Evolutionary conservation across 2,797 vertebrate species (phyloP).

Genomic region (Trematocara caparti): DNA sequence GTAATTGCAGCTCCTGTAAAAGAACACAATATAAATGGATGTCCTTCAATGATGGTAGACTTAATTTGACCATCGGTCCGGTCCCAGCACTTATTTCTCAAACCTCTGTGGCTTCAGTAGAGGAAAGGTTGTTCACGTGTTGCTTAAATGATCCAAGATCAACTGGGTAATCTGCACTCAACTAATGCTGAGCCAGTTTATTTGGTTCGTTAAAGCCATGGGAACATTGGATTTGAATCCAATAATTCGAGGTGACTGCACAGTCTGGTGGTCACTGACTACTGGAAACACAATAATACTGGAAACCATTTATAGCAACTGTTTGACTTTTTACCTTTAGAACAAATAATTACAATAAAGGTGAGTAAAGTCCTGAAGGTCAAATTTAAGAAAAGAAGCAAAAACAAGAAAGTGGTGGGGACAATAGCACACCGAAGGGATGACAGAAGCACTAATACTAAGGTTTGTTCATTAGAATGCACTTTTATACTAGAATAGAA

Average conservation of each 20-base stretch:
- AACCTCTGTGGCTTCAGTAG: not conserved
- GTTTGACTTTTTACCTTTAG: not conserved
- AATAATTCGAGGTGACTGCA: not conserved
- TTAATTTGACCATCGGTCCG: not conserved
- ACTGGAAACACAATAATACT: not conserved
- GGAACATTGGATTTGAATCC: not conserved
- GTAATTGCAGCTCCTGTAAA: not conserved
- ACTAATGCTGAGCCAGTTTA: not conserved
- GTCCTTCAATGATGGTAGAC: not conserved
- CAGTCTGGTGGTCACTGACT: not conserved
- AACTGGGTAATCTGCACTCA: not conserved
- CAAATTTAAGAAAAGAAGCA: not conserved
- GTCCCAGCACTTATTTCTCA: not conserved
- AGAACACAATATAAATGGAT: not conserved
- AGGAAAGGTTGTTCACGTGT: accelerated
- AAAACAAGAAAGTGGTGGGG: not conserved
- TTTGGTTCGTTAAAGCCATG: not conserved
- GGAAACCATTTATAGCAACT: not conserved
- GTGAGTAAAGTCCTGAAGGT: not conserved
- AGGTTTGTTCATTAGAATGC: not conserved
- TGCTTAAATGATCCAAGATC: not conserved
- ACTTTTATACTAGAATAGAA: not conserved
- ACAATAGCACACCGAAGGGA: not conserved
- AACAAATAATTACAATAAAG: not conserved
- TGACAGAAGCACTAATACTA: not conserved